phyloP scores from a whole-genome alignment of 2,113 vertebrate species.

The Vanacampus margaritifer region DNA sequence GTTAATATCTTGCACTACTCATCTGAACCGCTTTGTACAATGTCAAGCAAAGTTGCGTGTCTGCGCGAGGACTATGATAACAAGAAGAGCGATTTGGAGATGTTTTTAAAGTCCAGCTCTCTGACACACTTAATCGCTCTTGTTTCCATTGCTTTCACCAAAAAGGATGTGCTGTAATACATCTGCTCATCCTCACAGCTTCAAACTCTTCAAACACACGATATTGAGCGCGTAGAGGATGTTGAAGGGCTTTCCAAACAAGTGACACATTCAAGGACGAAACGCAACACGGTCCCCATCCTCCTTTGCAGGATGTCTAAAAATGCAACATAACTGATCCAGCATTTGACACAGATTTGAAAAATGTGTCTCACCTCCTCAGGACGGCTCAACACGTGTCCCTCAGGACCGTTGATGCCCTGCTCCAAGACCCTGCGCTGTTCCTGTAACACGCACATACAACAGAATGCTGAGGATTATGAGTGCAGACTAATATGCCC shows the following conservation, averaged over 20 bases:
- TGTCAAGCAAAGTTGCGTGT: too few species aligned
- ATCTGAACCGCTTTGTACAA: neutral
- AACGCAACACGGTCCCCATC: conserved; percentile 4
- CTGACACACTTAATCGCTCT: neutral
- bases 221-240: neutral
- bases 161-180: neutral
- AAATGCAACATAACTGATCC: neutral
- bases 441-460: conserved; percentile 72
- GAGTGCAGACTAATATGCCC: conserved; percentile 2
- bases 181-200: neutral
- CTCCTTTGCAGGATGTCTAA: neutral
- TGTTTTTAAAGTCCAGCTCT: neutral
- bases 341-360: too few species aligned
- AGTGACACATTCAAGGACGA: neutral
- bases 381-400: conserved; percentile 91
- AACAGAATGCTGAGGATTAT: conserved; percentile 6
- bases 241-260: neutral
- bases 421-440: conserved; percentile 90
- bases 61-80: neutral
- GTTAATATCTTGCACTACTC: neutral
- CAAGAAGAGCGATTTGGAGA: neutral
- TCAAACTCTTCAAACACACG: neutral
- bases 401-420: conserved; percentile 96
- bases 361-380: conserved; percentile 81
- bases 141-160: neutral